Evolutionary conservation across 2,888 invertebrate species (phyloP).

Genomic region (Stramonita haemastoma): DNA sequence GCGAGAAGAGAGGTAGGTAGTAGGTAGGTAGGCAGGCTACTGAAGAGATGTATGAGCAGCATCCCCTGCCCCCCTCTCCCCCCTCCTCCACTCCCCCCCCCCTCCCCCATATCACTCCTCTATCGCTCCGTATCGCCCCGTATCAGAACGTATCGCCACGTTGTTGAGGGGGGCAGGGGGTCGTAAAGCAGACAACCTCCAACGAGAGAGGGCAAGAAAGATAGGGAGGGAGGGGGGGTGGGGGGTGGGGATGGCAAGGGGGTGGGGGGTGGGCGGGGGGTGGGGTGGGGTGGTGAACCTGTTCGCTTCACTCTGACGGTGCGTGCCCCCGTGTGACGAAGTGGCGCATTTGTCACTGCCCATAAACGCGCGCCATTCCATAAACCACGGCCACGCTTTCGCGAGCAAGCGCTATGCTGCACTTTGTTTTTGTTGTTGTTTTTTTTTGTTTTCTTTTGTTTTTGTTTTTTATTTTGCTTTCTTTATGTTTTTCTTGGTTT

Average conservation of each 20-base stretch:
- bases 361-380: constrained; percentile 25
- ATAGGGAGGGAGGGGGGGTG: too few relatives aligned
- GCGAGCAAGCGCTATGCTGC: constrained; percentile 5
- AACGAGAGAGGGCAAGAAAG: background rate
- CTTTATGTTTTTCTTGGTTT: too few relatives aligned
- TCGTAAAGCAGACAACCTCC: constrained; percentile 18
- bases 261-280: background rate
- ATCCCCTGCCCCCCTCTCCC: too few relatives aligned
- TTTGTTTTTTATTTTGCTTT: too few relatives aligned
- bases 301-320: constrained; percentile 32
- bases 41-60: too few relatives aligned
- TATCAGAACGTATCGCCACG: constrained; percentile 22
- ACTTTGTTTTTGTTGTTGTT: background rate
- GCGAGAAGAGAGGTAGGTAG: too few relatives aligned
- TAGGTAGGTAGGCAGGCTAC: too few relatives aligned
- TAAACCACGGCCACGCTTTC: constrained; percentile 2
- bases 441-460: background rate
- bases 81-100: background rate
- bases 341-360: constrained; percentile 32
- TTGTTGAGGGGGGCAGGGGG: background rate
- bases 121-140: constrained; percentile 26
- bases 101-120: background rate
- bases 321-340: constrained; percentile 29
- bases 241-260: too few relatives aligned
- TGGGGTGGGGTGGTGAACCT: background rate